A percentile compares a stretch with the other conserved stretches of the same genome.
Evolutionary conservation across 2,113 vertebrate species (phyloP).

Genomic region (Leptobrachium ailaonicum): DNA sequence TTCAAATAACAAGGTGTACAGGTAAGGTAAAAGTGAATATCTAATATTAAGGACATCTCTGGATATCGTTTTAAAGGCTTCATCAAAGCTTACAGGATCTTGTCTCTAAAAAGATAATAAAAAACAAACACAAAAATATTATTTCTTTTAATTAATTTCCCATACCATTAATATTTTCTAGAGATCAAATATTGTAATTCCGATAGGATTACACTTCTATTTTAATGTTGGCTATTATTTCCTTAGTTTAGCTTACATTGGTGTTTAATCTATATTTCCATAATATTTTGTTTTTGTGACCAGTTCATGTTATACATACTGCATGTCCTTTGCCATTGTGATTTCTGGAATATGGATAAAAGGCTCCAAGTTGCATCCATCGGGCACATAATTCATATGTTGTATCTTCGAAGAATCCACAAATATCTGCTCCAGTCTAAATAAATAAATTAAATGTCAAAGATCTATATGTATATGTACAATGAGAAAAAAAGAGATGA

Average conservation of each 20-base stretch:
- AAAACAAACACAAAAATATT: background rate
- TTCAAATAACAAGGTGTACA: constrained; percentile 84
- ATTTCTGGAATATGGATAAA: constrained; percentile 88
- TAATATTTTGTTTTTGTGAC: too few relatives aligned
- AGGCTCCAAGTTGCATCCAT: constrained; percentile 89
- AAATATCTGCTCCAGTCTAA: constrained; percentile 90
- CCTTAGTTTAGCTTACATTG: too few relatives aligned
- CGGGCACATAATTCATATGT: constrained; percentile 80
- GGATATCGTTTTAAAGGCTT: constrained; percentile 59
- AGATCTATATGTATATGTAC: background rate
- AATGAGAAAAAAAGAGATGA: constrained; percentile 5
- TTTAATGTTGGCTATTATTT: too few relatives aligned
- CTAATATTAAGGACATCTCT: constrained; percentile 76
- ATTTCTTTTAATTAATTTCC: too few relatives aligned
- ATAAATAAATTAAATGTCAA: background rate
- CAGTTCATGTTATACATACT: constrained; percentile 62
- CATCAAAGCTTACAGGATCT: constrained; percentile 81
- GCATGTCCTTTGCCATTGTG: constrained; percentile 73
- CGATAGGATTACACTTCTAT: too few relatives aligned
- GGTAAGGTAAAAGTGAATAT: constrained; percentile 83
- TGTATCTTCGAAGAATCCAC: constrained; percentile 79
- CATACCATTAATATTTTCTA: too few relatives aligned
- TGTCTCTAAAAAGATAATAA: constrained; percentile 73
- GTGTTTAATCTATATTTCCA: background rate
- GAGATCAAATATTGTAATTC: too few relatives aligned